Evolutionary conservation across 1,140 invertebrate genomes (phyloP).

Genomic region (Gyrodactylus salaris): DNA sequence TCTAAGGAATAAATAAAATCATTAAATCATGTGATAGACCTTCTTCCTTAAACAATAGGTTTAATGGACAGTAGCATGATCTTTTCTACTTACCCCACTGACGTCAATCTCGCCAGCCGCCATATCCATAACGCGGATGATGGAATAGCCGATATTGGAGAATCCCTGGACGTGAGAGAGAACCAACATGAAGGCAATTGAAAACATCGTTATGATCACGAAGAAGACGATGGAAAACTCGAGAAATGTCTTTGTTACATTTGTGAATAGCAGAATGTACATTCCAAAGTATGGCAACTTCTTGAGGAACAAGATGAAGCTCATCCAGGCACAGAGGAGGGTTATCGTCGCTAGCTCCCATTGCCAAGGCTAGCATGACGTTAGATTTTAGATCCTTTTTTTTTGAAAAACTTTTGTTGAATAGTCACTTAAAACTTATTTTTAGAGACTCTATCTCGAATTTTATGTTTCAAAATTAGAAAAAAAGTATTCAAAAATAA

Average conservation of each 20-base stretch:
- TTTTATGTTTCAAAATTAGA: too few relatives aligned
- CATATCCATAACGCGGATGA: neutral
- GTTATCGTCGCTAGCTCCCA: slow-evolving; percentile 8
- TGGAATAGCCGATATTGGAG: neutral
- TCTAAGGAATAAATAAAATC: neutral
- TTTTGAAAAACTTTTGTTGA: too few relatives aligned
- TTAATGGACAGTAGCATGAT: neutral
- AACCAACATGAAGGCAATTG: slow-evolving; percentile 6
- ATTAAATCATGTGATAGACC: neutral
- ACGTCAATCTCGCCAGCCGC: neutral
- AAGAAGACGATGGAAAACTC: slow-evolving; percentile 8
- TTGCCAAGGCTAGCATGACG: slow-evolving; percentile 8
- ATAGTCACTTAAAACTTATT: too few relatives aligned
- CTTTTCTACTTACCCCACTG: neutral
- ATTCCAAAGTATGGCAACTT: slow-evolving; percentile 9
- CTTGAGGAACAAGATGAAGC: slow-evolving; percentile 7
- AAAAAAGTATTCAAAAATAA: too few relatives aligned
- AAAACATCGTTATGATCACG: slow-evolving; percentile 6
- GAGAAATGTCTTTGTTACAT: slow-evolving; percentile 7
- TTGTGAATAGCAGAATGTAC: slow-evolving; percentile 8
- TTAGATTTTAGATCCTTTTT: too few relatives aligned
- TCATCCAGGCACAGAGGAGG: slow-evolving; percentile 8
- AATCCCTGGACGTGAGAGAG: neutral
- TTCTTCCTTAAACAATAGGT: too few relatives aligned
- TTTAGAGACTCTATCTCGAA: too few relatives aligned